Evolutionary conservation across 2,888 invertebrate species (phyloP), one percentile per base, ranked within the genome.

Genomic region (Mimumesa dahlbomi): DNA sequence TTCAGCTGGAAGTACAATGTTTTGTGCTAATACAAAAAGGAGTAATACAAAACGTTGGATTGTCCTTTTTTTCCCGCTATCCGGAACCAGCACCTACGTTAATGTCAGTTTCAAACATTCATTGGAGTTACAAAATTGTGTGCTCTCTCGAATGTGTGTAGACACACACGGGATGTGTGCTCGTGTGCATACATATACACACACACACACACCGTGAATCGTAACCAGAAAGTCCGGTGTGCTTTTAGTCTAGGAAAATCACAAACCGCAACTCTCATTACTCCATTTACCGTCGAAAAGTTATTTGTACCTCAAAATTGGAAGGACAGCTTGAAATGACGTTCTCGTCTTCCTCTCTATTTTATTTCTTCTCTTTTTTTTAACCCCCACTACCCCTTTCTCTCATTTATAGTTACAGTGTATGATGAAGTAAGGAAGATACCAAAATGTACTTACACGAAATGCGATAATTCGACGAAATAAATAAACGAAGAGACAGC

Each of bases 271-370:
- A 22, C 52, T 48, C 57, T 57, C 66, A 58, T 68, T 65, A 62
- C 56, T 61, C 43, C 57, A 53, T 61, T 56, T 70, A 48, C 40
- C 46, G 43, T n/a, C 36, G 43, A 45, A 52, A 65, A 65, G 56
- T 73, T 73, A 73, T 69, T 71, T 61, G 46, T 29, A 38, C 52
- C 19, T 14, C 18, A 21, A 65, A 69, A 69, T 73, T 70, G 52
- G 42, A 53, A 19, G 40, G 48, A 40, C 31, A 7, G n/a, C 6
- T 31, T 14, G 36, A 25, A 59, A 46, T 59, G 53, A 59, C 49
- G 38, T 38, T 38, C 19, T 34, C n/a, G n/a, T n/a, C n/a, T n/a
- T n/a, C n/a, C n/a, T n/a, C n/a, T n/a, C n/a, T n/a, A 2, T 29
- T 29, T 29, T 29, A 29, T 6, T 1, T 9, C 6, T 29, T 29